These are phyloP conservation scores for Plotosus lineatus DNA, from an alignment of 2,113 vertebrate genomes.

Conservation along the genomic window DNA sequence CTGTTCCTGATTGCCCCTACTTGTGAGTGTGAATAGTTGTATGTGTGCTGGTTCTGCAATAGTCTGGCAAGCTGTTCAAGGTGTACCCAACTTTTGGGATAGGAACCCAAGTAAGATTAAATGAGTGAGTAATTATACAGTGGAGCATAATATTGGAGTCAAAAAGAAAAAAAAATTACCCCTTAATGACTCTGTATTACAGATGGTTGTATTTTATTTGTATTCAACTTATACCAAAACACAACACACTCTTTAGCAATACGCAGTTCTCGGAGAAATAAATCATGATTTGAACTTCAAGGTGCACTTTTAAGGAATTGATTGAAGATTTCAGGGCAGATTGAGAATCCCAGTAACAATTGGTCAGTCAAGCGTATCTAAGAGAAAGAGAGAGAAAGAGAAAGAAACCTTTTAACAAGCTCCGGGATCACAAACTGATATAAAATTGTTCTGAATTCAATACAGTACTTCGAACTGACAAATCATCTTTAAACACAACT, in stretches of 20 bases:
- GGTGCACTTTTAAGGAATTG: neutral
- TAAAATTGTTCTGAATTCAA: neutral
- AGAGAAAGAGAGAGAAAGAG: neutral
- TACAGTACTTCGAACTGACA: neutral
- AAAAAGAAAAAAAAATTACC: neutral
- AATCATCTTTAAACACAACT: too few relatives aligned
- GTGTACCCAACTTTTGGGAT: too few relatives aligned
- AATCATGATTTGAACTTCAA: neutral
- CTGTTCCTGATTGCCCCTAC: too few relatives aligned
- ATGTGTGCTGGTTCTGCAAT: too few relatives aligned
- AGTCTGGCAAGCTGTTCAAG: too few relatives aligned
- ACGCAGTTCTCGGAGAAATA: neutral
- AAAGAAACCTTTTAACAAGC: neutral
- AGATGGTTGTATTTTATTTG: conserved; percentile 12
- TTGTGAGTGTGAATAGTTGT: too few relatives aligned
- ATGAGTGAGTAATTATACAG: too few relatives aligned
- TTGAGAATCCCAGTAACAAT: neutral
- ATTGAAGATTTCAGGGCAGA: neutral
- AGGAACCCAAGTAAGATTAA: too few relatives aligned
- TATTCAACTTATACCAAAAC: conserved; percentile 3
- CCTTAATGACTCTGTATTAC: neutral
- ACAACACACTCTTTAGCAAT: neutral
- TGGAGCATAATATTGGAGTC: neutral
- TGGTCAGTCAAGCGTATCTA: conserved; percentile 44
- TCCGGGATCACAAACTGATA: neutral